phyloP scores from a whole-genome alignment of 2,113 vertebrate species.

The Anarhynchus alexandrinus region DNA sequence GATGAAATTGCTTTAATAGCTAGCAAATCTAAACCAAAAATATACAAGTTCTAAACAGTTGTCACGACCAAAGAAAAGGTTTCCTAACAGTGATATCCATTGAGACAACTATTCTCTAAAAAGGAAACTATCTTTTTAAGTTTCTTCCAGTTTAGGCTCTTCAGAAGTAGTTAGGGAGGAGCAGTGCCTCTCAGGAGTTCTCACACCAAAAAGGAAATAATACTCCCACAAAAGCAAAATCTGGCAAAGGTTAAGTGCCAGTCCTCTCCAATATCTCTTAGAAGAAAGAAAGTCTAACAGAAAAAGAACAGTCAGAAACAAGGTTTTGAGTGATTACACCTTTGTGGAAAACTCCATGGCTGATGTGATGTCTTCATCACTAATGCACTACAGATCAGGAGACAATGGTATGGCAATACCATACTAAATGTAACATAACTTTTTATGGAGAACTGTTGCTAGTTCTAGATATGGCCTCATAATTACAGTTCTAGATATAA shows the following conservation, averaged over 20 bases:
- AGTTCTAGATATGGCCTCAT: not conserved
- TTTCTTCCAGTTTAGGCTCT: not conserved
- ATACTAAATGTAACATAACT: not conserved
- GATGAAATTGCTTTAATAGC: not conserved
- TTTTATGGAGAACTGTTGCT: not conserved
- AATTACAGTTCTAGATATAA: not conserved
- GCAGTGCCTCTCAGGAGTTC: not conserved
- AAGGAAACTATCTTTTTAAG: constrained; percentile 14
- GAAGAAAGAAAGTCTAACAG: not conserved
- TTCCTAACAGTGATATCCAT: not conserved
- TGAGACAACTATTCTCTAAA: not conserved
- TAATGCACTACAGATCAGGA: not conserved
- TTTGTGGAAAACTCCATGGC: not conserved
- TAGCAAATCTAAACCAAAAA: constrained; percentile 17
- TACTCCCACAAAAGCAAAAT: not conserved
- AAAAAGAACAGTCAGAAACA: not conserved
- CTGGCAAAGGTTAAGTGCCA: not conserved
- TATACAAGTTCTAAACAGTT: not conserved
- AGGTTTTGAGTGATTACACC: not conserved
- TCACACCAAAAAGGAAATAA: constrained; percentile 15
- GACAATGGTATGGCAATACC: not conserved
- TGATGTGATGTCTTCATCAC: not conserved
- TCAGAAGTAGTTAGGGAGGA: constrained; percentile 12
- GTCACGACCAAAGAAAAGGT: not conserved
- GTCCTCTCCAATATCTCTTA: not conserved